These are phyloP conservation scores for Oscheius sp. DNA, from an alignment of 2,888 invertebrate species.

Conservation along the genomic window DNA sequence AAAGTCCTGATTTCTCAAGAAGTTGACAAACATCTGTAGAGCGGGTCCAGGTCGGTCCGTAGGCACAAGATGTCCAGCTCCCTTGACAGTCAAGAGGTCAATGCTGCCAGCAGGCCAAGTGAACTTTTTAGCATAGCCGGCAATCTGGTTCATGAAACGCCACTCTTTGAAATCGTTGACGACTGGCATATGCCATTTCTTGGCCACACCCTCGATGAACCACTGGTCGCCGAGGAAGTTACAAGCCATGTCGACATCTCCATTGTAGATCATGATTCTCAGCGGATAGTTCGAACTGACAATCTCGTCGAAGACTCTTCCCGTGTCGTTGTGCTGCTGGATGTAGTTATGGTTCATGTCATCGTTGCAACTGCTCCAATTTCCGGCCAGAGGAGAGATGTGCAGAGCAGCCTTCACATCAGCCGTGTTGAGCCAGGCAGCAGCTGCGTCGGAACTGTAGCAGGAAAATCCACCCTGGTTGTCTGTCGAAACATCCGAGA, in stretches of 20 bases:
- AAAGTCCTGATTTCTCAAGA: constrained; percentile 72
- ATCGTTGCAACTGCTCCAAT: constrained; percentile 57
- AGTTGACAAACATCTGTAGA: constrained; percentile 81
- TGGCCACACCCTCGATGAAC: constrained; percentile 55
- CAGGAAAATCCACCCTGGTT: constrained; percentile 65
- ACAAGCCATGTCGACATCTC: constrained; percentile 61
- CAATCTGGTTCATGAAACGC: constrained; percentile 50
- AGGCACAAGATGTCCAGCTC: constrained; percentile 86
- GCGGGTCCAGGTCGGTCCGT: constrained; percentile 85
- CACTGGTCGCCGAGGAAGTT: constrained; percentile 60
- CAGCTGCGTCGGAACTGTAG: constrained; percentile 53
- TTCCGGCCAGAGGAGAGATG: constrained; percentile 59
- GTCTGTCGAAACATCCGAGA: constrained; percentile 57
- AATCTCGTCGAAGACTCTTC: constrained; percentile 57
- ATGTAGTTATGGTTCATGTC: constrained; percentile 43
- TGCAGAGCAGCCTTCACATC: constrained; percentile 66
- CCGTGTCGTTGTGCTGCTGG: constrained; percentile 60
- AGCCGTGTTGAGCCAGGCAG: constrained; percentile 54
- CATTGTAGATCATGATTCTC: constrained; percentile 62
- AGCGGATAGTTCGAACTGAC: constrained; percentile 47
- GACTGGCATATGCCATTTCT: constrained; percentile 5
- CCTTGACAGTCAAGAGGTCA: constrained; percentile 47
- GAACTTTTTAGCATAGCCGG: constrained; percentile 59
- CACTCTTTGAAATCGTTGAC: constrained; percentile 36
- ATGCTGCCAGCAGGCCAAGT: constrained; percentile 40